These are phyloP conservation scores for Drosophila subquinaria DNA, from an alignment of 2,888 invertebrate species.

Conservation along the genomic window DNA sequence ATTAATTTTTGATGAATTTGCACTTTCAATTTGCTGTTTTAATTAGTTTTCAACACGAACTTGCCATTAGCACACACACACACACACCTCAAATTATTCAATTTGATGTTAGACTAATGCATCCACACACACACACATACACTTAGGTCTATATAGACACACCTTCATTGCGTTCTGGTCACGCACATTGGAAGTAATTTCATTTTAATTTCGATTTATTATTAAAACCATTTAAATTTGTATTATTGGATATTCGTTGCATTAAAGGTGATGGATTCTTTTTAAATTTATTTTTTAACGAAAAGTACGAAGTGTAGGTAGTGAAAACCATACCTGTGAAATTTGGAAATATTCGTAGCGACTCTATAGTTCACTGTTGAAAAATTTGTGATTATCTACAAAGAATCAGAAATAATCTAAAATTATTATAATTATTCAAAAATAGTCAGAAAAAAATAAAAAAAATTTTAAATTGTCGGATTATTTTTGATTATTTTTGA, in stretches of 20 bases:
- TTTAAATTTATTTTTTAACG: background rate
- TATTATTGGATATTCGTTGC: background rate
- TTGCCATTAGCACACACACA: slow-evolving; percentile 55
- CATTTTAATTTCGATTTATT: background rate
- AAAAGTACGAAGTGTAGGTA: background rate
- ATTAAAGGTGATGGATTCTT: background rate
- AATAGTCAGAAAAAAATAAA: no score
- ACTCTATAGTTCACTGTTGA: no score
- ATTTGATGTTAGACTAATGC: slow-evolving; percentile 43
- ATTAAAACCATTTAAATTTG: background rate
- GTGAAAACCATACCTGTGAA: no score
- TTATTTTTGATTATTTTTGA: no score
- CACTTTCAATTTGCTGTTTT: slow-evolving; percentile 50
- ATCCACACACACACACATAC: background rate
- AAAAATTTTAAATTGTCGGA: no score
- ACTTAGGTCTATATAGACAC: background rate
- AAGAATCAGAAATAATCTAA: no score
- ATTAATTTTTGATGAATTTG: slow-evolving; percentile 47
- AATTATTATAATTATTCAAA: no score
- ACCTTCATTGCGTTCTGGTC: background rate
- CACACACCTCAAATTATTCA: slow-evolving; percentile 33
- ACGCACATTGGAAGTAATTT: slow-evolving; percentile 19
- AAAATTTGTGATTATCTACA: no score
- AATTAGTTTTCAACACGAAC: slow-evolving; percentile 64
- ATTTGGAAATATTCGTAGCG: no score